phyloP scores from a whole-genome alignment of 2,888 invertebrate species.

The Hanleya hanleyi region DNA sequence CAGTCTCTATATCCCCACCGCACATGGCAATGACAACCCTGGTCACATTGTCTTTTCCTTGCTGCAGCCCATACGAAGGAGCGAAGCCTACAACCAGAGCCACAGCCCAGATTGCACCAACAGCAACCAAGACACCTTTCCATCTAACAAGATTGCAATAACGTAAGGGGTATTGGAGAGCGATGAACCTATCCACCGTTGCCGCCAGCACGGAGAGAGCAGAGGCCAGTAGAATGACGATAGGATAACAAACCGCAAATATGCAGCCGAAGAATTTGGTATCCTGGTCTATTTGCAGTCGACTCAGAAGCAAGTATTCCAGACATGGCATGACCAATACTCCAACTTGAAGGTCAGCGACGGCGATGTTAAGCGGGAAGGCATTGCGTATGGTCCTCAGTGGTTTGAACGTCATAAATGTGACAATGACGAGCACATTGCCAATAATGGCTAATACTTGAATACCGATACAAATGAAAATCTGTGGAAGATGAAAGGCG shows the following conservation, averaged over 20 bases:
- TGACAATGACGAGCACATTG: background rate
- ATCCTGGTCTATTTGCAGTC: too few relatives aligned
- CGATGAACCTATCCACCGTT: background rate
- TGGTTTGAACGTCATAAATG: background rate
- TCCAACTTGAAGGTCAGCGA: background rate
- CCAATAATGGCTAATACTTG: background rate
- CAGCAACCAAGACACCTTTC: background rate
- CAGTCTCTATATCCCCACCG: background rate
- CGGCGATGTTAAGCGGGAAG: background rate
- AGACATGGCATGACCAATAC: background rate
- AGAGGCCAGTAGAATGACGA: background rate
- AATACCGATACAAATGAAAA: background rate
- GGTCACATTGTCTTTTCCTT: too few relatives aligned
- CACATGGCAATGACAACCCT: background rate
- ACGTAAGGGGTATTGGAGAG: background rate
- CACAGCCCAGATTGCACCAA: background rate
- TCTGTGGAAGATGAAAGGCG: too few relatives aligned
- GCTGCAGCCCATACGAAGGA: background rate
- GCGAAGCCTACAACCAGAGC: background rate
- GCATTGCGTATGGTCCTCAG: background rate
- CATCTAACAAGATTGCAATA: background rate
- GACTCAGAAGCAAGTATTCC: too few relatives aligned
- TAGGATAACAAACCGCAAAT: background rate
- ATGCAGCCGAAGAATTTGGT: background rate
- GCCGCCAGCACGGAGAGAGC: background rate